Evolutionary conservation across 2,113 vertebrate species (phyloP), one percentile per base, ranked within the genome.

Genomic region (Mungos mungo): DNA sequence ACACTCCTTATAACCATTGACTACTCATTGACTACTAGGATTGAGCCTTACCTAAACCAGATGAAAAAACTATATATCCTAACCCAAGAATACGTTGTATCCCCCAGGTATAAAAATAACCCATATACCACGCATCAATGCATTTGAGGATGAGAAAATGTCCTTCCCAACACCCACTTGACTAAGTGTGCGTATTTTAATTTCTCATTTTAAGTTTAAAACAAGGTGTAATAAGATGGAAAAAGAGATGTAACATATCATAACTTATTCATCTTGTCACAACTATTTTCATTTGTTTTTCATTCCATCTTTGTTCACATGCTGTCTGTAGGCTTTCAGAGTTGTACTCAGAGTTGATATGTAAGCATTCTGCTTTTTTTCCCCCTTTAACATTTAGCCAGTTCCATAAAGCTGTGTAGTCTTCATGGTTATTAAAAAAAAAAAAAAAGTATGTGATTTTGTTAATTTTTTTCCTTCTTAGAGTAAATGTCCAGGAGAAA

Each of bases 121-220:
- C 6, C 13, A 41, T 41, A 41, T 41, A 47, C 14, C 21, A 50
- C 41, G 65, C 29, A 57, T 60, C 74, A 91, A 29, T 77, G 14
- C 27, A 80, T 41, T 81, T 76, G 21, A 19, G 21, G 10, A 18
- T 96, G 63, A 77, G 41, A 81, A 95, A 93, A 33, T 65, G 76
- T 7, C 66, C 60, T 94, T 63, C 19, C 16, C 69, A 41, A 76
- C 1, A 14, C 15, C 27, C 33, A 81, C 18, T 13, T 88, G 35
- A 47, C 16, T 94, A 54, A 79, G 45, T 57, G 27, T n/a, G 45
- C n/a, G 81, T 54, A 41, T 74, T 85, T 96, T 94, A 65, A 41
- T 54, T 88, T 88, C 84, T 95, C 0, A 45, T 71, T 85, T 52
- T 54, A 47, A 96, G 77, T 66, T 85, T 92, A 88, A 89, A 81